These are phyloP conservation scores for Sebastes itinus DNA, from an alignment of 2,797 vertebrate species.

Conservation along the genomic window DNA sequence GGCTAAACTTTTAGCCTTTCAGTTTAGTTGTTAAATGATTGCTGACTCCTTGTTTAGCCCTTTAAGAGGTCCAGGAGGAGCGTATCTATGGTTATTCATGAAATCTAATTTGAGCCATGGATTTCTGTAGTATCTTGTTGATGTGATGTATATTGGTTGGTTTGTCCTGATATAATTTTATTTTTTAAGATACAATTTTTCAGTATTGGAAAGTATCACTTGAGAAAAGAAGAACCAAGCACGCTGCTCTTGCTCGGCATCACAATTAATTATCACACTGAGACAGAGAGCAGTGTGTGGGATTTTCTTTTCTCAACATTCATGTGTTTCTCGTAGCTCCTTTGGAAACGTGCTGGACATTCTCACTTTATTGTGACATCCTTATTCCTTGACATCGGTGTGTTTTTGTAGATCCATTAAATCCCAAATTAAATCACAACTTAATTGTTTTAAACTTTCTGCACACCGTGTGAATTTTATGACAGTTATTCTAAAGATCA, in stretches of 20 bases:
- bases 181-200: background rate
- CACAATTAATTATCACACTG: too few species aligned
- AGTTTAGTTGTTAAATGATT: background rate
- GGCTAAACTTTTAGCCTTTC: background rate
- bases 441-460: background rate
- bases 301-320: too few species aligned
- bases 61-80: background rate
- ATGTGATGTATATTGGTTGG: background rate
- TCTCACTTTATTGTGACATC: background rate
- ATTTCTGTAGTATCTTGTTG: background rate
- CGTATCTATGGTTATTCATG: background rate
- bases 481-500: background rate
- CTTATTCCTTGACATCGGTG: background rate
- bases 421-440: too few species aligned
- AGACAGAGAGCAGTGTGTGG: too few species aligned
- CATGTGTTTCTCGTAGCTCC: too few species aligned
- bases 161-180: background rate
- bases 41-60: background rate
- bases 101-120: background rate
- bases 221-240: too few species aligned
- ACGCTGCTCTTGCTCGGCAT: too few species aligned
- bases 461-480: background rate
- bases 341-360: background rate
- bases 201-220: too few species aligned
- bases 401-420: background rate